Base-by-base conservation (phyloP, 2,113 vertebrate species). In the Eidolon helvum region DNA sequence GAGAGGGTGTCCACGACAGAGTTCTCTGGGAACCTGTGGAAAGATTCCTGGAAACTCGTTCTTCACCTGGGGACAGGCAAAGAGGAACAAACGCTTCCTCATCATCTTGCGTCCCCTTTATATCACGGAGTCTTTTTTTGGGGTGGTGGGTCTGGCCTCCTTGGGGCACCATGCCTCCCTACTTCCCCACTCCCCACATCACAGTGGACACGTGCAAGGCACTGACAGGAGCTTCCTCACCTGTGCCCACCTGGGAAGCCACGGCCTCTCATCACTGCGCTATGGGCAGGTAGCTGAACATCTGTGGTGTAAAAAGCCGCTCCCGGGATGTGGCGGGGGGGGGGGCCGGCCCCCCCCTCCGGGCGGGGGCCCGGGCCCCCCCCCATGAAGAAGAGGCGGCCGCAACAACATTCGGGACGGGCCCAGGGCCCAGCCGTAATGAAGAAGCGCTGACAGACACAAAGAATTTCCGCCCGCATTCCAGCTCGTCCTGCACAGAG, bases 71-170 rank as follows among this genome's bases (percentile, higher is more conserved):
- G 61, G 24, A 19, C 10, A 8, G 1, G 53, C 22, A 1, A 22
- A 10, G 26, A 30, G 59, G 43, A 19, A 9, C 14, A 7, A 24
- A 30, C 38, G 0, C 40, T 22, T 2, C 11, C 1, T 33, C 40
- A 0, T 2, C 0, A 1, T 7, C 8, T 78, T 0, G 9, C 1
- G 61, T 7, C 6, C 10, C 35, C 48, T 7, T 5, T 10, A 0
- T 3, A 1, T 10, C 24, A 0, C 0, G 2, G 26, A 0, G 7
- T 16, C 68, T 21, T 8, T 57, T 22, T 40, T 2, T 21, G 33
- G 26, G 0, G 2, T 0, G 2, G 14, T 59, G 38, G 14, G 61
- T 55, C 28, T 48, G 50, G 50, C 50, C 9, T 65, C 35, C 30
- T 4, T 1, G 7, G 16, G 15, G 4, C 14, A 0, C 10, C 0